phyloP scores from a whole-genome alignment of 2,113 vertebrate genomes.

The Lonchura striata region DNA sequence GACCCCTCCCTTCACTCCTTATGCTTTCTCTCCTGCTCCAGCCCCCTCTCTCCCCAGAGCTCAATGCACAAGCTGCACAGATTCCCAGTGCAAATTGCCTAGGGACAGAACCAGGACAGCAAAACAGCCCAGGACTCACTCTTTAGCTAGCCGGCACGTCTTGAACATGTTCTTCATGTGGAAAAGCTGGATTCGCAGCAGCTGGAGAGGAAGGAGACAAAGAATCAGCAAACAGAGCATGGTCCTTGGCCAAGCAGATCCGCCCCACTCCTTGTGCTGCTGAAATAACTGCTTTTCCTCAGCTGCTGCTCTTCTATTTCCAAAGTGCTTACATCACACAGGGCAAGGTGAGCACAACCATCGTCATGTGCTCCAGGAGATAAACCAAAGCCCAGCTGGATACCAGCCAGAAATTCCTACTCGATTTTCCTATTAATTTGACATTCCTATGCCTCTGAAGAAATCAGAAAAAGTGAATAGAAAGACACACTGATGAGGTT shows the following conservation, averaged over 20 bases:
- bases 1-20: not conserved
- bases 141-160: slow-evolving; percentile 90
- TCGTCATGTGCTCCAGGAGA: accelerated
- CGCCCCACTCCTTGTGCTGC: not conserved
- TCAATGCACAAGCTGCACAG: not conserved
- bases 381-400: not conserved
- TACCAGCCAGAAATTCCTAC: not conserved
- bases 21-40: not conserved
- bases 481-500: not conserved
- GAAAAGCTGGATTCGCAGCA: slow-evolving; percentile 88
- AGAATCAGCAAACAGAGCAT: not conserved
- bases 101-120: not conserved
- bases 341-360: not conserved
- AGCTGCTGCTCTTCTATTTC: not conserved
- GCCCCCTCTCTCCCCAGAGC: not conserved
- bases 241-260: not conserved
- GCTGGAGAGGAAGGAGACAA: slow-evolving; percentile 69
- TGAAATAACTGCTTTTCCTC: not conserved
- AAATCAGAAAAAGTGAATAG: not conserved
- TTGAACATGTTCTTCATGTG: slow-evolving; percentile 98
- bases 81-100: not conserved
- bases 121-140: slow-evolving; percentile 74
- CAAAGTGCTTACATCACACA: not conserved
- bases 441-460: not conserved
- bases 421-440: not conserved